phyloP scores from a whole-genome alignment of 2,888 invertebrate species.

The Clostera curtula region DNA sequence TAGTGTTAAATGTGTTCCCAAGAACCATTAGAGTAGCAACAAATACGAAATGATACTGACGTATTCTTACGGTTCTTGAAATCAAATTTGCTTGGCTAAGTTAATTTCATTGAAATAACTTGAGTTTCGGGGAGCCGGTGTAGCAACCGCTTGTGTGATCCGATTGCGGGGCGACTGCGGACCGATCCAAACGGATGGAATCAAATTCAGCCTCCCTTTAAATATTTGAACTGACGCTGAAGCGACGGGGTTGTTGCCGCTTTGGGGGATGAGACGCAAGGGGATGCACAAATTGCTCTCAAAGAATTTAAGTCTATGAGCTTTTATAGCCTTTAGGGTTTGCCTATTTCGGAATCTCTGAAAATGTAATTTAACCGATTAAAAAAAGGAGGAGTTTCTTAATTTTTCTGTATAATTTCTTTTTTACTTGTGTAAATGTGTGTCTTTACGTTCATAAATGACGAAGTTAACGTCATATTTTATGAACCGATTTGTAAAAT shows the following conservation, averaged over 20 bases:
- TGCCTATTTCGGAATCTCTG: no score
- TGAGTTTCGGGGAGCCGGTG: conserved; percentile 28
- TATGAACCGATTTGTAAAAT: no score
- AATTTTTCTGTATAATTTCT: no score
- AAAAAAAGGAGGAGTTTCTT: no score
- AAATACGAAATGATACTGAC: conserved; percentile 23
- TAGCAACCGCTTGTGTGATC: conserved; percentile 64
- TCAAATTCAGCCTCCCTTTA: conserved; percentile 65
- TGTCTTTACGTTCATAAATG: no score
- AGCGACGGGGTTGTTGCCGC: no score
- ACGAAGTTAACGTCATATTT: no score
- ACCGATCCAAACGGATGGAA: conserved; percentile 41
- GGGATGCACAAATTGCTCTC: conserved; percentile 17
- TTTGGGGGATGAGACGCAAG: conserved; percentile 16
- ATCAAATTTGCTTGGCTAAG: conserved; percentile 58
- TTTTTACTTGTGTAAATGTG: no score
- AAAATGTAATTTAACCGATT: no score
- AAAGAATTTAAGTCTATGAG: conserved; percentile 11
- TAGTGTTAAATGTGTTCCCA: neutral
- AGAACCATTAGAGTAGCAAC: conserved; percentile 1
- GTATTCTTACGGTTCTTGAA: conserved; percentile 53
- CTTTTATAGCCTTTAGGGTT: no score
- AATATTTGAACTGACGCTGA: conserved; percentile 64
- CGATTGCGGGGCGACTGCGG: conserved; percentile 52
- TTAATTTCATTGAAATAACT: conserved; percentile 58